phyloP scores from a whole-genome alignment of 2,888 invertebrate species.

The Crossocerus cetratus region DNA sequence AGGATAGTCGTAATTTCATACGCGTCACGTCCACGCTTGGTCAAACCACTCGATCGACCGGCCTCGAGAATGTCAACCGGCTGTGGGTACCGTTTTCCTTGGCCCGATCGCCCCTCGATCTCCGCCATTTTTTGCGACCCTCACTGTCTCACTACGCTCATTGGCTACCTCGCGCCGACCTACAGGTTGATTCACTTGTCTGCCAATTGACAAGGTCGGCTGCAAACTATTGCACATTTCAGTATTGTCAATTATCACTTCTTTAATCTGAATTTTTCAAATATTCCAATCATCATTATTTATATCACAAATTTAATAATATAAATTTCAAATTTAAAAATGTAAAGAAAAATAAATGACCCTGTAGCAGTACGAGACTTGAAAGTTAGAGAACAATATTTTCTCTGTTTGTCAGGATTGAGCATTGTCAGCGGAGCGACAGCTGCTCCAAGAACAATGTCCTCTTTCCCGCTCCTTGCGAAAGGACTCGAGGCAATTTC shows the following conservation, averaged over 20 bases:
- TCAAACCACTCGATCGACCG: conserved; percentile 59
- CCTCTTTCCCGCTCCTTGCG: not conserved
- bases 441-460: not conserved
- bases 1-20: conserved; percentile 59
- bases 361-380: too few species aligned
- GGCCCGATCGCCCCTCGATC: conserved; percentile 50
- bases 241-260: too few species aligned
- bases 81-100: conserved; percentile 67
- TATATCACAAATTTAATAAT: too few species aligned
- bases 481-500: conserved; percentile 52
- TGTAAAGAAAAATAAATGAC: too few species aligned
- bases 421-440: not conserved
- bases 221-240: too few species aligned
- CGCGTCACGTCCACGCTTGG: conserved; percentile 60
- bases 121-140: conserved; percentile 45
- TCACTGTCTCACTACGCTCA: conserved; percentile 19
- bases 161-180: too few species aligned
- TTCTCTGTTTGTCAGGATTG: too few species aligned
- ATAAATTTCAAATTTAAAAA: too few species aligned
- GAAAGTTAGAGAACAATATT: not conserved
- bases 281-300: too few species aligned
- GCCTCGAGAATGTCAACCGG: conserved; percentile 67
- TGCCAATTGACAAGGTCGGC: too few species aligned
- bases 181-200: too few species aligned
- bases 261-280: too few species aligned